These are phyloP conservation scores for Passer domesticus DNA, from an alignment of 2,113 vertebrate genomes.

Conservation along the genomic window DNA sequence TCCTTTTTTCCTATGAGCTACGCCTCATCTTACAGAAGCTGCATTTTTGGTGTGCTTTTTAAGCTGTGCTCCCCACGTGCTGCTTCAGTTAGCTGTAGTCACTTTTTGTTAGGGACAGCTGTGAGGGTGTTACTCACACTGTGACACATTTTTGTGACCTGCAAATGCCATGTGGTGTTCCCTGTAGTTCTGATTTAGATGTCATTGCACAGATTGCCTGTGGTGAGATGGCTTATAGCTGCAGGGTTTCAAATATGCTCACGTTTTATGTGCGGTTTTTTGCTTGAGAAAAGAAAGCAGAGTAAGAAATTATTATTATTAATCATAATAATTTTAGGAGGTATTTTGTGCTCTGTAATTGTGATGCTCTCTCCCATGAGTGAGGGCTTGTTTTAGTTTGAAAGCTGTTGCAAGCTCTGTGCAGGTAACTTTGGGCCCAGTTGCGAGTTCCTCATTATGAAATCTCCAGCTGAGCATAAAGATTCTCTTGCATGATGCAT, in stretches of 20 bases:
- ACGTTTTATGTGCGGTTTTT: neutral
- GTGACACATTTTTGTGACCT: neutral
- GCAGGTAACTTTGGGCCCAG: neutral
- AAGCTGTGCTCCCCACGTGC: neutral
- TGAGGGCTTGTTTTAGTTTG: neutral
- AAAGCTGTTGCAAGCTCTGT: neutral
- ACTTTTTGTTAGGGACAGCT: neutral
- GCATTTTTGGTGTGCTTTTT: neutral
- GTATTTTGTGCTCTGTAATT: neutral
- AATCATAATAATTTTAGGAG: neutral
- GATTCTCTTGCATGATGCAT: neutral
- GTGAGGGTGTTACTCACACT: neutral
- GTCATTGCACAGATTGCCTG: neutral
- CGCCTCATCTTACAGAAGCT: neutral
- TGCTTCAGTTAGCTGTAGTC: neutral
- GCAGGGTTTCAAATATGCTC: neutral
- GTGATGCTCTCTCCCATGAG: neutral
- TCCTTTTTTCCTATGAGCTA: neutral
- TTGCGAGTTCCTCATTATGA: neutral
- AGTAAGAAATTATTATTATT: neutral
- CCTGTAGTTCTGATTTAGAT: neutral
- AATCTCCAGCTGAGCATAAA: neutral
- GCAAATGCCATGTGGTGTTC: neutral
- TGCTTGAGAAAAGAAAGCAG: neutral
- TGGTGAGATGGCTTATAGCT: neutral